A percentile compares a stretch with the other conserved stretches of the same genome.
Conservation (phyloP, 2,888 invertebrate genomes). For the Stratiomys singularior region DNA sequence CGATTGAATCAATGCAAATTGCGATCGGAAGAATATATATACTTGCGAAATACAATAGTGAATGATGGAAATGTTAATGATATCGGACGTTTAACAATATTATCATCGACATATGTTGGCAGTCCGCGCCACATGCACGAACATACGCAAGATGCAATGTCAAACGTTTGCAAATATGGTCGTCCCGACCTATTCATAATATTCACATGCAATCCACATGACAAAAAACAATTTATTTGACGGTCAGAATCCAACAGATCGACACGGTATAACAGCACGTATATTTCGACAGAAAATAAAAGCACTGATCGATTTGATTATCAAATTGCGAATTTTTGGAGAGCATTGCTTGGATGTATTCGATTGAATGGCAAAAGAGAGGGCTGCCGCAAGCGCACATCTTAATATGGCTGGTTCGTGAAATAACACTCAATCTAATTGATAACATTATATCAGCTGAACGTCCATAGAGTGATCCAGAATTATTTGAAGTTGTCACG, state of each 20-base stretch:
- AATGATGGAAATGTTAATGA: neutral
- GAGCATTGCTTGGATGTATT: slow-evolving; percentile 55
- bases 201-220: slow-evolving; percentile 45
- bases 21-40: slow-evolving; percentile 53
- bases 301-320: slow-evolving; percentile 51
- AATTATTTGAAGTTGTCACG: slow-evolving; percentile 54
- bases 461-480: slow-evolving; percentile 53
- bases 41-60: slow-evolving; percentile 28
- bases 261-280: slow-evolving; percentile 49
- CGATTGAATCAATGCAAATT: slow-evolving; percentile 52
- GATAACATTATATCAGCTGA: slow-evolving; percentile 56
- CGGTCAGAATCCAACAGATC: slow-evolving; percentile 21
- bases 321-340: slow-evolving; percentile 47
- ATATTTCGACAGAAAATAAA: slow-evolving; percentile 53
- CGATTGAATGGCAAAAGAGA: slow-evolving; percentile 59
- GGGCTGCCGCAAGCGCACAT: too few relatives aligned
- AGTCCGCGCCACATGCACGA: slow-evolving; percentile 49
- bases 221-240: neutral
- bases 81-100: slow-evolving; percentile 25
- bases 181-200: slow-evolving; percentile 48
- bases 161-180: slow-evolving; percentile 46
- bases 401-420: slow-evolving; percentile 58
- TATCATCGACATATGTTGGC: slow-evolving; percentile 47
- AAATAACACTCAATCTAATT: slow-evolving; percentile 57
- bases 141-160: slow-evolving; percentile 46